These are phyloP conservation scores for Polypedilum vanderplanki DNA, from an alignment of 1,140 invertebrate species.

Conservation along the genomic window DNA sequence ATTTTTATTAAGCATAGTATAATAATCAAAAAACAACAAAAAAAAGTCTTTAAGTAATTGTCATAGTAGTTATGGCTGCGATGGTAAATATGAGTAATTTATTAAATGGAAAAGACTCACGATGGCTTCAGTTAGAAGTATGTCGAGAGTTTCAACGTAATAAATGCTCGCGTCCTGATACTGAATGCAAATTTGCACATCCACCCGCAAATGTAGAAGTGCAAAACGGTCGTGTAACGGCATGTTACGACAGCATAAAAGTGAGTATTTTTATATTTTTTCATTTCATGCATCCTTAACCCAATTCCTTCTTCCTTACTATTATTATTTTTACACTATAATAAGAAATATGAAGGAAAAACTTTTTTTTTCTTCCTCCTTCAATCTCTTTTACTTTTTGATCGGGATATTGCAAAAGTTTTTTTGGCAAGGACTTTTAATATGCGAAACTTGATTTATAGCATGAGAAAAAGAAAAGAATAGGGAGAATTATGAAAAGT, in stretches of 20 bases:
- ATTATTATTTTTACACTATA: background rate
- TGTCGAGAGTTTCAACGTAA: slow-evolving; percentile 97
- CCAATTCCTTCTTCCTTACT: background rate
- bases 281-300: background rate
- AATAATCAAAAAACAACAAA: slow-evolving; percentile 7
- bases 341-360: background rate
- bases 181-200: slow-evolving; percentile 98
- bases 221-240: slow-evolving; percentile 95
- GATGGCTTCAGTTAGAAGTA: slow-evolving; percentile 97
- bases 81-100: slow-evolving; percentile 93
- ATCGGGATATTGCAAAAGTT: slow-evolving; percentile 12
- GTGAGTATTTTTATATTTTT: slow-evolving; percentile 54
- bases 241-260: slow-evolving; percentile 99
- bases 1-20: background rate
- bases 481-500: too few relatives aligned
- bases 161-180: slow-evolving; percentile 94
- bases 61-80: slow-evolving; percentile 56
- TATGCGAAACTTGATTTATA: background rate
- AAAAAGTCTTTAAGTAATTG: background rate
- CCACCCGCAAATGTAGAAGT: slow-evolving; percentile 95
- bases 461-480: background rate
- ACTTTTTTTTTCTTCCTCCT: background rate
- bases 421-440: background rate
- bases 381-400: too few relatives aligned
- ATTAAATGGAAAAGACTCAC: slow-evolving; percentile 92